Conservation (phyloP, 2,113 vertebrate species). For the Odocoileus virginianus region DNA sequence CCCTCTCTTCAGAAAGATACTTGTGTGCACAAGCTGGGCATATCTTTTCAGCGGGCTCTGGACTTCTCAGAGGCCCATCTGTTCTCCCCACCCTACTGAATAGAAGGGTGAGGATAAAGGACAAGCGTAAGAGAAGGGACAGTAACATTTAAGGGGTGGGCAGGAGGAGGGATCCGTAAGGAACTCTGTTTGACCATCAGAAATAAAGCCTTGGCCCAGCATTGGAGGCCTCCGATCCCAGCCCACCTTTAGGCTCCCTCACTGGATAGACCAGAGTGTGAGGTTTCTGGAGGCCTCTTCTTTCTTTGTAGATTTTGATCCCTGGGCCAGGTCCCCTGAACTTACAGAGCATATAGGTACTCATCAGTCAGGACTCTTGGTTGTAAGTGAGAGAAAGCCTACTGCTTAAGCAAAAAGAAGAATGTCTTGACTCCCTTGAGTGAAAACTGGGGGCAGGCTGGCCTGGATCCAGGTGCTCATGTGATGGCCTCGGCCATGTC, state of each 20-base stretch:
- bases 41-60: neutral
- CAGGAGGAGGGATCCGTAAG: neutral
- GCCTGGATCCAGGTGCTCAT: neutral
- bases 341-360: neutral
- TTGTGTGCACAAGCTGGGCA: neutral
- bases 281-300: neutral
- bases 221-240: neutral
- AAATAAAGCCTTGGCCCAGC: neutral
- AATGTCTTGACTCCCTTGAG: neutral
- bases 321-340: neutral
- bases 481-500: neutral
- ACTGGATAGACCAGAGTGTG: neutral
- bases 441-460: neutral
- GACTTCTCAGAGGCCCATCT: neutral
- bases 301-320: neutral
- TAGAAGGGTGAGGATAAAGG: neutral
- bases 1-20: neutral
- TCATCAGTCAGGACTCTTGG: neutral
- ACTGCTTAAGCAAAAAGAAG: neutral
- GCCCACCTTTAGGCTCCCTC: neutral
- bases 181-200: neutral
- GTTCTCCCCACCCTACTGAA: neutral
- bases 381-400: neutral
- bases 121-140: neutral
- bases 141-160: neutral